Base-by-base conservation (phyloP, 2,888 invertebrate species). In the Lottia scabra region DNA sequence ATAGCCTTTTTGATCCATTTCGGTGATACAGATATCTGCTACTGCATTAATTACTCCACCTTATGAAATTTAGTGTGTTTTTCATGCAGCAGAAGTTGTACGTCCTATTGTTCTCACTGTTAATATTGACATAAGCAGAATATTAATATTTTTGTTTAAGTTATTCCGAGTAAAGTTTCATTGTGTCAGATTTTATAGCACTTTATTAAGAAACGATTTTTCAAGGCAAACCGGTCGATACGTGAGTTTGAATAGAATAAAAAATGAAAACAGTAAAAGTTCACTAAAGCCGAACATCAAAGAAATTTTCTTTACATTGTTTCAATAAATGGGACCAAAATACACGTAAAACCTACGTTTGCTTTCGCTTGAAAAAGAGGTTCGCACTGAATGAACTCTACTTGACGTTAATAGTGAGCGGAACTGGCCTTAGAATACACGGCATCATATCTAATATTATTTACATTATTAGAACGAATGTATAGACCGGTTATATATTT, bases 201-300 rank as follows among this genome's bases (percentile, higher is more conserved):
- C 56, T 56, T 23, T 56, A 56, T 56, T 56, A 56, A 23, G 23
- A 23, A 56, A 56, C 56, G 56, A 56, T 56, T 19, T 56, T 56
- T 56, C 56, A 56, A 56, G 56, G 56, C 56, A 56, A 56, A 56
- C 19, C 19, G 56, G 10, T 56, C 56, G 56, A 56, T 56, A 56
- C 13, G 10, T 56, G 56, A 56, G 56, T 56, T 23, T 56, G 56
- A 19, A 56, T 19, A 56, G 56, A 56, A 56, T 38, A 38, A 56
- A 56, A 56, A 56, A 56, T 56, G 56, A 56, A 56, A 56, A 56
- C 56, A 56, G 56, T 56, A 23, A 56, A 56, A 56, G 56, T 56
- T 56, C 56, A 56, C 56, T 56, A 56, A 56, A 56, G 56, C 19
- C 19, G 56, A 56, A 56, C 56, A 56, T 56, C 56, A 56, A 56